These are phyloP conservation scores for Pyrrhosoma nymphula DNA, from an alignment of 2,888 invertebrate genomes.

Conservation along the genomic window DNA sequence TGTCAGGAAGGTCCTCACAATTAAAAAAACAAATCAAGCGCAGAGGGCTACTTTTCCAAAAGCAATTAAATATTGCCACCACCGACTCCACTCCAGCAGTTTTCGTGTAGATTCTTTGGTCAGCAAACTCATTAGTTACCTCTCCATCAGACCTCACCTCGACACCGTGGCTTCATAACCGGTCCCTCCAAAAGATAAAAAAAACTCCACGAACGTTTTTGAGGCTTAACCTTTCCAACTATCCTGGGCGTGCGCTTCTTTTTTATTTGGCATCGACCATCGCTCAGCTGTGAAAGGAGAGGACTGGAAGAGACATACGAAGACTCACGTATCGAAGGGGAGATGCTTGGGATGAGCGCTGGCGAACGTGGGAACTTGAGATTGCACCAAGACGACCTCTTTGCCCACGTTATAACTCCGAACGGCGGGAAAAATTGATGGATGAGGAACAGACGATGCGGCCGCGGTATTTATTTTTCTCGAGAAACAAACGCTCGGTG, in stretches of 20 bases:
- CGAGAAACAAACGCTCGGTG: not conserved
- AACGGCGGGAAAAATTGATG: not conserved
- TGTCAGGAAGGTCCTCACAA: too few relatives aligned
- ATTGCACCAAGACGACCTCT: not conserved
- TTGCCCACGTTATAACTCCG: not conserved
- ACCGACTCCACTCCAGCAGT: not conserved
- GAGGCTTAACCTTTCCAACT: slow-evolving; percentile 29
- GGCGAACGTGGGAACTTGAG: not conserved
- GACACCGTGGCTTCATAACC: not conserved
- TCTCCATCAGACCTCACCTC: not conserved
- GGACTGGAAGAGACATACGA: not conserved
- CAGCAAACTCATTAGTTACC: not conserved
- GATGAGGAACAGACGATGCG: not conserved
- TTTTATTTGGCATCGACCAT: slow-evolving; percentile 11
- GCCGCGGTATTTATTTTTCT: not conserved
- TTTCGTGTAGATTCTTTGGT: not conserved
- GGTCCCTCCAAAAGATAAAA: not conserved
- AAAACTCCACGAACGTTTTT: not conserved
- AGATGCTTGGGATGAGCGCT: not conserved
- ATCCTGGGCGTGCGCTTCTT: not conserved
- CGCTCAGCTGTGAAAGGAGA: slow-evolving; percentile 31
- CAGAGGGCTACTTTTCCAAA: not conserved
- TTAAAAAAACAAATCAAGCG: too few relatives aligned
- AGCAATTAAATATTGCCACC: not conserved
- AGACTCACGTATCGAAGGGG: not conserved